Evolutionary conservation across 2,113 vertebrate genomes (phyloP).

Genomic region (Gobio gobio): DNA sequence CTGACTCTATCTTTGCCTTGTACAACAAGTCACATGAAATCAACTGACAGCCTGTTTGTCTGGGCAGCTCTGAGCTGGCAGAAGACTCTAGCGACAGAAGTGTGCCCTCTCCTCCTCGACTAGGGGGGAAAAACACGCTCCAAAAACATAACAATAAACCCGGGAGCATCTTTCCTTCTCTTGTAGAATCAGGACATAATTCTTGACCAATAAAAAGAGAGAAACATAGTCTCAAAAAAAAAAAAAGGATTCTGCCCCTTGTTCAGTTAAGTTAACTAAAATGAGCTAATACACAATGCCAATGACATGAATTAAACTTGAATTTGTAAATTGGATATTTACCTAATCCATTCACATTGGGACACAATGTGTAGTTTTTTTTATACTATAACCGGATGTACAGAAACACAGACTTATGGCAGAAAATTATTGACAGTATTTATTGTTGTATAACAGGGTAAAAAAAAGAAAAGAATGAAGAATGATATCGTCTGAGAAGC

Average conservation of each 20-base stretch:
- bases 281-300: neutral
- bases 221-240: neutral
- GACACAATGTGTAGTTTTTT: neutral
- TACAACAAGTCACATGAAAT: constrained; percentile 34
- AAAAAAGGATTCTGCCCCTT: neutral
- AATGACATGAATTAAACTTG: neutral
- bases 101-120: constrained; percentile 6
- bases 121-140: constrained; percentile 15
- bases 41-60: constrained; percentile 28
- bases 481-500: too few relatives aligned
- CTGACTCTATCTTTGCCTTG: constrained; percentile 9
- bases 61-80: constrained; percentile 28
- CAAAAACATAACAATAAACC: constrained; percentile 27
- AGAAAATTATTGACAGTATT: too few relatives aligned
- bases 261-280: constrained; percentile 1
- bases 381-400: neutral
- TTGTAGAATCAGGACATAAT: constrained; percentile 26
- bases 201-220: constrained; percentile 8
- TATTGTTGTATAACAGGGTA: too few relatives aligned
- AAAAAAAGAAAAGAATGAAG: too few relatives aligned
- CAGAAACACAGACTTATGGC: neutral
- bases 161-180: constrained; percentile 33
- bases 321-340: neutral
- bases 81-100: constrained; percentile 22
- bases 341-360: neutral